Conservation (phyloP, 2,113 vertebrate genomes). For the Marmota monax region DNA sequence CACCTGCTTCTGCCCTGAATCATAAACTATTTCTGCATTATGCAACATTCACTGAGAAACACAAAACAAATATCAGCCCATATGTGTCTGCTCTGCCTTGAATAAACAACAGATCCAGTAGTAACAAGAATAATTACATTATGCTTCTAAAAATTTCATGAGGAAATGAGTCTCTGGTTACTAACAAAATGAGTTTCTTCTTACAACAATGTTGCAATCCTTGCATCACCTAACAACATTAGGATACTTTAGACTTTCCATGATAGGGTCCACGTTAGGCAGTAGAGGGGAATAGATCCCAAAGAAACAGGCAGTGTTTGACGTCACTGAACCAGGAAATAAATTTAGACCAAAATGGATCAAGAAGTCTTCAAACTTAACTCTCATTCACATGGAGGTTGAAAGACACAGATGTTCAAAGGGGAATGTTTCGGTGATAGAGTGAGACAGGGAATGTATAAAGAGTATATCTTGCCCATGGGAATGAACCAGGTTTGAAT, state of each 20-base stretch:
- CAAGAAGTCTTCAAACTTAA: background rate
- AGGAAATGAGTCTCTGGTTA: background rate
- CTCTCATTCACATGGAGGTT: background rate
- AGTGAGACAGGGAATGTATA: background rate
- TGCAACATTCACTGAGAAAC: background rate
- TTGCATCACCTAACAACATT: background rate
- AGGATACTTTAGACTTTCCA: background rate
- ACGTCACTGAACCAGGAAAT: background rate
- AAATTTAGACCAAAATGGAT: background rate
- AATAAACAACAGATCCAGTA: slow-evolving; percentile 49
- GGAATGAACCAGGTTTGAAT: background rate
- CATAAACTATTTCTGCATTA: background rate
- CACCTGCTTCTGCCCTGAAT: background rate
- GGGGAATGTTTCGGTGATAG: background rate
- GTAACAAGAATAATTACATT: slow-evolving; percentile 40
- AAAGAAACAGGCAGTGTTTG: background rate
- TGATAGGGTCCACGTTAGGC: background rate
- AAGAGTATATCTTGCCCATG: background rate
- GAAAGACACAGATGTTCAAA: background rate
- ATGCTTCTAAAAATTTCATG: slow-evolving; percentile 35
- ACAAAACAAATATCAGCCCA: background rate
- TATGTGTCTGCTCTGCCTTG: background rate
- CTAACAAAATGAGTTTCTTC: slow-evolving; percentile 28
- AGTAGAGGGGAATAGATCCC: background rate
- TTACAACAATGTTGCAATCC: background rate